Evolutionary conservation across 2,113 vertebrate genomes (phyloP).

Genomic region (Galbula dea): DNA sequence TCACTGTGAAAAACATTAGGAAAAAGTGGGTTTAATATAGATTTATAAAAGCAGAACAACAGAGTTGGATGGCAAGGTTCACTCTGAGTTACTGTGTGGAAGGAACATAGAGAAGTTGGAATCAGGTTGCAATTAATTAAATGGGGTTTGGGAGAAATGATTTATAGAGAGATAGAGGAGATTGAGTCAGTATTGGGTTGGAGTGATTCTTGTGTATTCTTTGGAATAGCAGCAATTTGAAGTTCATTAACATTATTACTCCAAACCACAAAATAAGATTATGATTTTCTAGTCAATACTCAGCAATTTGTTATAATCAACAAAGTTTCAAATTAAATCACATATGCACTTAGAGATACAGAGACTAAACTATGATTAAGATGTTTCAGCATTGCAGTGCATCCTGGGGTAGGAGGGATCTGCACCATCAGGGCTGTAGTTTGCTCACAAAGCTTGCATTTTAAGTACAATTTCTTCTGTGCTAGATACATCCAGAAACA

Average conservation of each 20-base stretch:
- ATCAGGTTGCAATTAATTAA: background rate
- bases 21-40: background rate
- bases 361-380: background rate
- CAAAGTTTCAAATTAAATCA: background rate
- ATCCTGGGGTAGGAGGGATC: background rate
- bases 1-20: background rate
- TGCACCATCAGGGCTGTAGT: background rate
- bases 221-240: too few species aligned
- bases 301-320: too few species aligned
- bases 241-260: too few species aligned
- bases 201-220: background rate
- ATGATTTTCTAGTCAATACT: too few species aligned
- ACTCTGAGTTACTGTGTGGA: background rate
- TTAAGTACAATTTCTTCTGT: slow-evolving; percentile 13
- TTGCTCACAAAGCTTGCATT: background rate
- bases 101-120: background rate
- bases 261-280: too few species aligned
- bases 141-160: background rate
- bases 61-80: background rate
- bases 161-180: too few species aligned
- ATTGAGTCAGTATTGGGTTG: background rate
- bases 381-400: background rate
- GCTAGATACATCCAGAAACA: slow-evolving; percentile 78
- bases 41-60: background rate
- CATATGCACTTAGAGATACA: background rate